Base-by-base conservation (phyloP, 2,888 invertebrate genomes). In the Drosophila prostipennis region DNA sequence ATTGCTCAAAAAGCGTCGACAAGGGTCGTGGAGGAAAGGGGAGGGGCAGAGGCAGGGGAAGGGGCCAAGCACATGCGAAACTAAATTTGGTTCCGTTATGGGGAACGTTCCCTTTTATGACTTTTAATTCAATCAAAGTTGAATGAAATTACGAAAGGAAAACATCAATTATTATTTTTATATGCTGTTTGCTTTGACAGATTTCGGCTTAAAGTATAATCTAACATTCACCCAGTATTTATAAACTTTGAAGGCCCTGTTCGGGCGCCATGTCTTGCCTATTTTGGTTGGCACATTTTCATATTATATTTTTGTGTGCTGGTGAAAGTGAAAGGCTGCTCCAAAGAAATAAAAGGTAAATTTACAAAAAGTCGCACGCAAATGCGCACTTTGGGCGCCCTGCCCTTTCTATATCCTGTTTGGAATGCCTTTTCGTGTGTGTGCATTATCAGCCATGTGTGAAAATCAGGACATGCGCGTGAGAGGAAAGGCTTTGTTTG, bases 401-500 rank as follows among this genome's bases (percentile, higher is more conserved):
- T 72, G 61, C 71, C 40, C 57, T 53, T 77, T 72, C 59, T 52
- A 59, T 55, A 67, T 63, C 71, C 72, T 72, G 74, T 65, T 26
- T 48, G 48, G 43, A 49, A 56, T 48, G 60, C 37, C 40, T 48
- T 29, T 57, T 54, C 51, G 52, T 40, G 59, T 42, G 60, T 73
- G 61, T 70, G 72, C 83, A 83, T 82, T 85, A 85, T 78, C 85
- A 83, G 60, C 75, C 80, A 85, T 72, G 85, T 72, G 82, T 83
- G 57, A 85, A 79, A 83, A 83, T 80, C 83, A 85, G 80, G 79
- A 82, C 83, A 79, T 80, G 80, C 76, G 67, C 80, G 79, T 77
- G 72, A 73, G 67, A 80, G 75, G 63, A 71, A 67, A 54, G 59
- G 49, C 61, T 83, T 81, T 81, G 81, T 80, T 78, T 74, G 61